Evolutionary conservation across 2,888 invertebrate species (phyloP), one percentile per base, ranked within the genome.

Genomic region (Venusia cambrica): DNA sequence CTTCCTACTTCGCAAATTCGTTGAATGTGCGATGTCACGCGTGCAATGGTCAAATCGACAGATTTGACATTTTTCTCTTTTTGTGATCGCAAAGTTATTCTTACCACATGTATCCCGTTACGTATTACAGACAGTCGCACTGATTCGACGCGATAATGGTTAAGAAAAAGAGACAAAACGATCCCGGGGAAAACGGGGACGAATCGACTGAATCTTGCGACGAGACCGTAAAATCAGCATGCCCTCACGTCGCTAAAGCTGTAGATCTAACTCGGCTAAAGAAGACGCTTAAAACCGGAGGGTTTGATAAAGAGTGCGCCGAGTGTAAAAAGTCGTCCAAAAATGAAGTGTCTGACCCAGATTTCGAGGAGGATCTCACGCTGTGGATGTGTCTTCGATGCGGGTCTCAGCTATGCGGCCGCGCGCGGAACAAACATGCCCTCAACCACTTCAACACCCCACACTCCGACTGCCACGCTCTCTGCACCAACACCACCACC

Each of bases 381-480:
- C 69, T 93, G 40, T 95, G 94, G 94, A 88, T 96, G 78, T 97
- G 96, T 62, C 78, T 96, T 41, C 91, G 92, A 47, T 97, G 96
- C 72, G 96, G 94, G 1, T 80, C 92, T 20, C 92, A 93, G 62
- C 89, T 92, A 9, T 96, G 96, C 70, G 94, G 93, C 1, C 87
- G 92, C 27, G 79, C 88, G 2, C 85, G 89, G 28, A 90, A 90
- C 57, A 87, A 91, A 51, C 95, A 96, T 73, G 94, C 94, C 0
- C 65, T 92, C 10, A 88, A 90, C 45, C 97, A 97, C 75, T 93
- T 87, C 66, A 87, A 90, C 65, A 93, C 90, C 1, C 93, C 94
- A 0, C 92, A 90, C 58, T 94, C 94, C 0, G 94, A 94, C 67
- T 89, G 88, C 24, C 96, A 96, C 77, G 89, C 91, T 1, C 67